These are phyloP conservation scores for Sprattus sprattus DNA, from an alignment of 2,113 vertebrate species.

Conservation along the genomic window DNA sequence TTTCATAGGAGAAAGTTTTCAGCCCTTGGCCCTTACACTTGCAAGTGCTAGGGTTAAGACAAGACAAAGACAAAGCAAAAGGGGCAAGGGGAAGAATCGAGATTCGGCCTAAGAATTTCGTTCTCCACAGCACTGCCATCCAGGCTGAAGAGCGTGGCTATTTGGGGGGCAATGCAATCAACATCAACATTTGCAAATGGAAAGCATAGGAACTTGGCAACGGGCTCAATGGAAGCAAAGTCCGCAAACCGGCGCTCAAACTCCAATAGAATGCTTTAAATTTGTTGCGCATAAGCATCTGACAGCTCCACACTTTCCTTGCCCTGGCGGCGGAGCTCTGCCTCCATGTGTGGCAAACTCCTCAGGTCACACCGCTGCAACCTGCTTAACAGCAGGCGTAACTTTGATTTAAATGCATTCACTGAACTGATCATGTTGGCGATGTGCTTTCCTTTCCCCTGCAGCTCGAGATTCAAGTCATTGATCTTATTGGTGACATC, in stretches of 20 bases:
- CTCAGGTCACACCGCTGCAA: conserved; percentile 17
- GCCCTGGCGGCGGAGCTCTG: neutral
- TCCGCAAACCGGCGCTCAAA: conserved; percentile 28
- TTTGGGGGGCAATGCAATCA: conserved; percentile 20
- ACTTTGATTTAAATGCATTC: no score
- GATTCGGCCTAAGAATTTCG: conserved; percentile 38
- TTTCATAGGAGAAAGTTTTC: no score
- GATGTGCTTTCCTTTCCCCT: conserved; percentile 17
- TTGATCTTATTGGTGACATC: no score
- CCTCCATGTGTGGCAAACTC: conserved; percentile 24
- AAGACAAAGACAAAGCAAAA: no score
- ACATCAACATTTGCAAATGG: conserved; percentile 36
- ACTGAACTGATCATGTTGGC: conserved; percentile 29
- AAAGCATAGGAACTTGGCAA: conserved; percentile 27
- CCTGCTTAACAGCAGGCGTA: conserved; percentile 21
- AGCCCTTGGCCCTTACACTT: no score
- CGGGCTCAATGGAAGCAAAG: conserved; percentile 37
- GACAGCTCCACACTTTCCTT: conserved; percentile 9
- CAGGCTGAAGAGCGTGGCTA: conserved; percentile 32
- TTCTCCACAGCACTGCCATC: conserved; percentile 32
- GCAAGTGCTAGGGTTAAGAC: no score
- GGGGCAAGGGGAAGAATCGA: no score
- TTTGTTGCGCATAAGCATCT: conserved; percentile 26
- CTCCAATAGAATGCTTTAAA: conserved; percentile 25
- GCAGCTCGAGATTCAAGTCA: no score